Percentiles rank a stretch among this genome's conserved stretches.
Evolutionary conservation across 2,797 vertebrate species (phyloP).

Genomic region (Eidolon dupreanum): DNA sequence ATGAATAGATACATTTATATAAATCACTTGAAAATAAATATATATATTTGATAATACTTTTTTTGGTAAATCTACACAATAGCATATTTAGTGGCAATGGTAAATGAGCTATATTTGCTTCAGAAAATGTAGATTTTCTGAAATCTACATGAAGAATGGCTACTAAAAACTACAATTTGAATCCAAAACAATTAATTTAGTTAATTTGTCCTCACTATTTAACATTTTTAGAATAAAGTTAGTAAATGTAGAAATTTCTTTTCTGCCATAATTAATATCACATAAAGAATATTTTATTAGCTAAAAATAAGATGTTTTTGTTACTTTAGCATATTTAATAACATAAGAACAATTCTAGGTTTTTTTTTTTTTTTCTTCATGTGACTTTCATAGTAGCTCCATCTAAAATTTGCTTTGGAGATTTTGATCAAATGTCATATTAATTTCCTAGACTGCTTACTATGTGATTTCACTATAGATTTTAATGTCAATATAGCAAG

Average conservation of each 20-base stretch:
- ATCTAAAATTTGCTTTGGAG: conserved; percentile 67
- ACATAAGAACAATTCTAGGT: conserved; percentile 5
- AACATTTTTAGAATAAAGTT: background rate
- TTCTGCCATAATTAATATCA: background rate
- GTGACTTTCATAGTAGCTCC: conserved; percentile 27
- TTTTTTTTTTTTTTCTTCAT: background rate
- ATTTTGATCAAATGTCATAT: conserved; percentile 66
- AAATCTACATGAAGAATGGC: background rate
- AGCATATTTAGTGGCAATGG: background rate
- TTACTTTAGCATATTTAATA: conserved; percentile 9
- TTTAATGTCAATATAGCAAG: conserved; percentile 31
- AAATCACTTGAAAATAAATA: background rate
- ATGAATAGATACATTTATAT: background rate
- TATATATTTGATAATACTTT: background rate
- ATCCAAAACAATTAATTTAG: background rate
- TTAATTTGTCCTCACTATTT: background rate
- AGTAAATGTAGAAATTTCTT: background rate
- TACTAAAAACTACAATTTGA: background rate
- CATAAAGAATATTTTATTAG: conserved; percentile 23
- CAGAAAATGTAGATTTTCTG: background rate
- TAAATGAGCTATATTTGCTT: background rate
- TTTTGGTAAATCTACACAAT: background rate
- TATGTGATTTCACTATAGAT: background rate
- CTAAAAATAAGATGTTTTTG: conserved; percentile 47
- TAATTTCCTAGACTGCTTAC: conserved; percentile 61